These are phyloP conservation scores for Leptinotarsa peninsularis DNA, from an alignment of 2,888 invertebrate genomes.

Conservation along the genomic window DNA sequence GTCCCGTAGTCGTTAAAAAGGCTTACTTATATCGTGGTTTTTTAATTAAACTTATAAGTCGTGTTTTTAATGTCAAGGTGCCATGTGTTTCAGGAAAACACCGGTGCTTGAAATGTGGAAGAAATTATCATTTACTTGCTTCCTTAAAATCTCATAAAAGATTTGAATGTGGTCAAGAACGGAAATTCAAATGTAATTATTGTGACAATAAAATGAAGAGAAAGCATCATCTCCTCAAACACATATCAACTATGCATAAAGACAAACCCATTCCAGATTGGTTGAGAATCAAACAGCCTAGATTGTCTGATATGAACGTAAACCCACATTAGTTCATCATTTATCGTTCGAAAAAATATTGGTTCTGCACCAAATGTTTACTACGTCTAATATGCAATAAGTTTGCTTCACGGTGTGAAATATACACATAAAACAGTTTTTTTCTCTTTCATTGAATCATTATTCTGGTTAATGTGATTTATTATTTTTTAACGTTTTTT, in stretches of 20 bases:
- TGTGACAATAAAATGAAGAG: conserved; percentile 51
- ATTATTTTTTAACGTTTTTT: no score
- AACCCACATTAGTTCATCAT: no score
- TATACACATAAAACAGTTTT: no score
- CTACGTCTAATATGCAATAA: no score
- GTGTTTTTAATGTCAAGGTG: background rate
- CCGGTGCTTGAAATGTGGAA: conserved; percentile 30
- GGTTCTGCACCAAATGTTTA: no score
- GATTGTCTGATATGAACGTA: background rate
- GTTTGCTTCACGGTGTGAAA: no score
- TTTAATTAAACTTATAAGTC: no score
- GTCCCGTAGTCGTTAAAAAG: no score
- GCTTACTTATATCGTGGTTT: no score
- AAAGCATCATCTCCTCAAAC: conserved; percentile 51
- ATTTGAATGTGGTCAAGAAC: conserved; percentile 25
- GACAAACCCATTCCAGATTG: conserved; percentile 1
- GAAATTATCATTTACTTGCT: conserved; percentile 18
- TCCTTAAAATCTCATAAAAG: conserved; percentile 27
- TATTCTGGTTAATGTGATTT: no score
- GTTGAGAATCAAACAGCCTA: background rate
- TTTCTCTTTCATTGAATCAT: no score
- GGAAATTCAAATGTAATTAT: conserved; percentile 42
- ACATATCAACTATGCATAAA: conserved; percentile 30
- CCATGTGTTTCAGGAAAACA: background rate
- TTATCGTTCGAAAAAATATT: no score